Conservation (phyloP, 2,888 invertebrate genomes). For the Zaprionus lineosus region DNA sequence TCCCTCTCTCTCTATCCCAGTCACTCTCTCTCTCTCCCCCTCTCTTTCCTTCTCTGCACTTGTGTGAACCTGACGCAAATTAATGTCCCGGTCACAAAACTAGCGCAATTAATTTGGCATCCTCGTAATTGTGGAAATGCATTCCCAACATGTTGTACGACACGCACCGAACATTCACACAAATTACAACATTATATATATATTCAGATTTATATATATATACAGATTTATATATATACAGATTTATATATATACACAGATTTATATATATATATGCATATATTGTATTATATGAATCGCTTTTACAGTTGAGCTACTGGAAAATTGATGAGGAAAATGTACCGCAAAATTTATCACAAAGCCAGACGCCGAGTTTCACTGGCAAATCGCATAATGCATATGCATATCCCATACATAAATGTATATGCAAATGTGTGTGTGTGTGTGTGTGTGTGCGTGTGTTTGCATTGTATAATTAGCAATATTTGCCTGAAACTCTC, state of each 20-base stretch:
- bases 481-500: conserved; percentile 59
- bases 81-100: conserved; percentile 49
- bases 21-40: too few relatives aligned
- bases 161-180: not conserved
- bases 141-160: conserved; percentile 25
- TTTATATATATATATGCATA: conserved; percentile 21
- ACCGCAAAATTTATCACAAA: conserved; percentile 72
- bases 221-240: not conserved
- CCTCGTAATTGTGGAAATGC: conserved; percentile 41
- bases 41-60: too few relatives aligned
- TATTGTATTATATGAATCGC: conserved; percentile 63
- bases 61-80: conserved; percentile 39
- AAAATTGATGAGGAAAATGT: conserved; percentile 63
- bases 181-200: not conserved
- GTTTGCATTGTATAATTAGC: conserved; percentile 46
- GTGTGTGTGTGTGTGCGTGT: not conserved
- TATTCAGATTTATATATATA: not conserved
- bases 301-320: conserved; percentile 43
- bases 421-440: not conserved
- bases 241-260: not conserved
- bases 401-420: not conserved
- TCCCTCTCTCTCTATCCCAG: too few relatives aligned
- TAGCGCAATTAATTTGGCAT: conserved; percentile 56
- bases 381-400: conserved; percentile 30
- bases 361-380: conserved; percentile 44